These are phyloP conservation scores for Grantiella picta DNA, from an alignment of 2,113 vertebrate genomes.

Conservation along the genomic window DNA sequence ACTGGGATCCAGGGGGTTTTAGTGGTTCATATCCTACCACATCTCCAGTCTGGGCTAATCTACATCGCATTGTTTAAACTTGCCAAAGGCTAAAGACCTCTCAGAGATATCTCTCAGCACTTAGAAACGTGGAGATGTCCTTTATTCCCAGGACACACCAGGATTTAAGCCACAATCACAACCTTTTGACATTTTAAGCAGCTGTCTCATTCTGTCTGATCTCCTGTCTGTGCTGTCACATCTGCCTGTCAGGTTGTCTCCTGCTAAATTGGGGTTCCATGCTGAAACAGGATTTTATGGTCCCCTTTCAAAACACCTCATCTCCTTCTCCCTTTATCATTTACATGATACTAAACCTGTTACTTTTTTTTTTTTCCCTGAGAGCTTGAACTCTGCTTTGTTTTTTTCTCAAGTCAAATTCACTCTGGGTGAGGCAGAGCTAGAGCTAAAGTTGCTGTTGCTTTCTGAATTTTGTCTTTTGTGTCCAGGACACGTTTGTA, in stretches of 20 bases:
- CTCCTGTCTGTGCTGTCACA: not conserved
- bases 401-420: not conserved
- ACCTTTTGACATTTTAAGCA: not conserved
- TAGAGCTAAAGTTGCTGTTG: not conserved
- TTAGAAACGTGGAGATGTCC: not conserved
- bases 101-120: not conserved
- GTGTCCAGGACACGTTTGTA: not conserved
- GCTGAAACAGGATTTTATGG: not conserved
- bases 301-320: not conserved
- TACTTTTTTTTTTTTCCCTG: not conserved
- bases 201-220: not conserved
- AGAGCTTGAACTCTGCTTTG: not conserved
- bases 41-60: not conserved
- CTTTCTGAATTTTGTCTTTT: not conserved
- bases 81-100: not conserved
- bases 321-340: not conserved
- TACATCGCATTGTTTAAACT: not conserved
- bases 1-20: rapidly evolving
- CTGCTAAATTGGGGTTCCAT: not conserved
- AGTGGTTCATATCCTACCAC: not conserved
- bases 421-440: not conserved
- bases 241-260: not conserved
- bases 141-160: not conserved
- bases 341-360: not conserved
- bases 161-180: not conserved